Evolutionary conservation across 2,797 vertebrate genomes (phyloP).

Genomic region (Loris lydekkerianus): DNA sequence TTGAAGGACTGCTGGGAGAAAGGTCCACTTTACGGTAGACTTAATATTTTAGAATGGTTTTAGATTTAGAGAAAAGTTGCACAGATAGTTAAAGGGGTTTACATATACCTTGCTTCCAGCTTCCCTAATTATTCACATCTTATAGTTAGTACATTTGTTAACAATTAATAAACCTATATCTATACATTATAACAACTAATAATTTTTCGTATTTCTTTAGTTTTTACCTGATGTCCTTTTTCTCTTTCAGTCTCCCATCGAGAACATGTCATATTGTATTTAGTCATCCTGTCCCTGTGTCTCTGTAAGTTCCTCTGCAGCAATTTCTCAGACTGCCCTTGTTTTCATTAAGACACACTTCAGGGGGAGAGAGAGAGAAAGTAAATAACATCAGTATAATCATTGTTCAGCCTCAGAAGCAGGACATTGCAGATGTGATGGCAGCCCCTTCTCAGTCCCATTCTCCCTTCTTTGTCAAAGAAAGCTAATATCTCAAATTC

Average conservation of each 20-base stretch:
- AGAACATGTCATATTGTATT: background rate
- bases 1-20: background rate
- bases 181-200: background rate
- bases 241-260: background rate
- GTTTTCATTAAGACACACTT: background rate
- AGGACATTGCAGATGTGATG: background rate
- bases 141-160: background rate
- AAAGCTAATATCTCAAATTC: background rate
- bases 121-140: background rate
- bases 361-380: background rate
- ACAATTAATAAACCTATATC: background rate
- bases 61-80: conserved; percentile 18
- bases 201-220: background rate
- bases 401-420: background rate
- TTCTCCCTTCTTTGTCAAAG: background rate
- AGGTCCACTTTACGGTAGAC: background rate
- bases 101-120: too few relatives aligned
- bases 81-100: background rate
- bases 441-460: background rate
- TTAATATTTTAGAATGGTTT: background rate
- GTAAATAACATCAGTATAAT: background rate
- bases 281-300: background rate
- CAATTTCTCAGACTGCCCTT: background rate
- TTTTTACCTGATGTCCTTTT: background rate
- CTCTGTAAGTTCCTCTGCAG: background rate